Base-by-base conservation (phyloP, 1,140 invertebrate species). In the Drosophila ohnishii region DNA sequence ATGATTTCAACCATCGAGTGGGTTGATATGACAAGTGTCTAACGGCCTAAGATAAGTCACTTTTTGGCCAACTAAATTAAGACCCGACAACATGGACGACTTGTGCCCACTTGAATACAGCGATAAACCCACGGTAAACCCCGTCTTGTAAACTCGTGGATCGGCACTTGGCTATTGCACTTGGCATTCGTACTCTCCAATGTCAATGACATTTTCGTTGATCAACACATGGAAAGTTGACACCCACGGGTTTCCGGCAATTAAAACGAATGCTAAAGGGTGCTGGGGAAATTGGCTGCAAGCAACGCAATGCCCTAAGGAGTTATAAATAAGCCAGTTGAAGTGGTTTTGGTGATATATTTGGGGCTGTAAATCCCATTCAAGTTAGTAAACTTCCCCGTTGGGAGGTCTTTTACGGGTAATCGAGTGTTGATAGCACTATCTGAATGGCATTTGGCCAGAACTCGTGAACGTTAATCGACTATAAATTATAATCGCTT, bases 381-480 rank as follows among this genome's bases (percentile, higher is more conserved):
- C n/a, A 42, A 19, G 34, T 13, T 42, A 34, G 28, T 40, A 45
- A 19, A 56, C 32, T 42, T 71, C 65, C 65, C 35, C 28, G n/a
- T 50, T 40, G 14, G 44, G 61, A 16, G 64, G 35, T 58, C 30
- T 35, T 70, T 70, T 32, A n/a, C 10, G 47, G 47, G 8, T 48
- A 28, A 47, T 30, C 45, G 45, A 9, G 14, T 7, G 10, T 50
- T 71, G 66, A 72, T 72, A 72, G 35, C 66, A 59, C 10, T 50
- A 72, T 72, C 69, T 35, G 44, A 59, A 69, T 71, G 53, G 28
- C 34, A 69, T 70, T 69, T 39, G 9, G 7, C 34, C 35, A 39
- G 32, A 59, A 70, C 51, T 58, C 51, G 67, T 58, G 42, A n/a
- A 57, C 48, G 25, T 32, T 71, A 71, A 59, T 71, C 55, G 30